phyloP scores from a whole-genome alignment of 2,797 vertebrate species.

The Onychomys leucogaster region DNA sequence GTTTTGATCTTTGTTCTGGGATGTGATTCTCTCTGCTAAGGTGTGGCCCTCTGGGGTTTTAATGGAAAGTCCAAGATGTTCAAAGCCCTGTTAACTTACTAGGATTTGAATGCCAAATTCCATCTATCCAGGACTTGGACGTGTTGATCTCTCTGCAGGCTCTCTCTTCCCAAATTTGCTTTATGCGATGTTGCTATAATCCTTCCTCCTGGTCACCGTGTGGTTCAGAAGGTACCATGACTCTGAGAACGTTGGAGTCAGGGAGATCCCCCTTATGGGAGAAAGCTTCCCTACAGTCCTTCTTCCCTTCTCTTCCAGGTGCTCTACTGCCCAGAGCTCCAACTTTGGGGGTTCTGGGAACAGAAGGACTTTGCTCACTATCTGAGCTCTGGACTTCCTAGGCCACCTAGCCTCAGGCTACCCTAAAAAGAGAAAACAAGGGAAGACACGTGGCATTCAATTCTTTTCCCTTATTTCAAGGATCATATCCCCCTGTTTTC shows the following conservation, averaged over 20 bases:
- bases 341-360: not conserved
- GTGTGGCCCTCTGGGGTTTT: constrained; percentile 55
- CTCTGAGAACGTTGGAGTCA: not conserved
- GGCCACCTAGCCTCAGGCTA: not conserved
- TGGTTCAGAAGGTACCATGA: not conserved
- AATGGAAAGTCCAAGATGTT: constrained; percentile 58
- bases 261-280: not conserved
- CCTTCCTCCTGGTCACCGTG: not conserved
- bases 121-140: not conserved
- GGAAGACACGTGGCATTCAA: not conserved
- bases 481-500: not conserved
- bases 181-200: not conserved
- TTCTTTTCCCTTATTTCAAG: not conserved
- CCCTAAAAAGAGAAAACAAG: not conserved
- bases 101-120: constrained; percentile 29
- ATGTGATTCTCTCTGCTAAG: constrained; percentile 52
- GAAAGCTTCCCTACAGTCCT: not conserved
- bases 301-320: not conserved
- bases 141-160: constrained; percentile 13
- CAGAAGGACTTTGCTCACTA: not conserved
- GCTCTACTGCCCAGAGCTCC: not conserved
- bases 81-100: not conserved
- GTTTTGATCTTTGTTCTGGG: constrained; percentile 65
- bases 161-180: not conserved
- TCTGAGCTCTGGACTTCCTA: not conserved